Conservation (phyloP, 2,888 invertebrate species). For the Leucophenga maculata region DNA sequence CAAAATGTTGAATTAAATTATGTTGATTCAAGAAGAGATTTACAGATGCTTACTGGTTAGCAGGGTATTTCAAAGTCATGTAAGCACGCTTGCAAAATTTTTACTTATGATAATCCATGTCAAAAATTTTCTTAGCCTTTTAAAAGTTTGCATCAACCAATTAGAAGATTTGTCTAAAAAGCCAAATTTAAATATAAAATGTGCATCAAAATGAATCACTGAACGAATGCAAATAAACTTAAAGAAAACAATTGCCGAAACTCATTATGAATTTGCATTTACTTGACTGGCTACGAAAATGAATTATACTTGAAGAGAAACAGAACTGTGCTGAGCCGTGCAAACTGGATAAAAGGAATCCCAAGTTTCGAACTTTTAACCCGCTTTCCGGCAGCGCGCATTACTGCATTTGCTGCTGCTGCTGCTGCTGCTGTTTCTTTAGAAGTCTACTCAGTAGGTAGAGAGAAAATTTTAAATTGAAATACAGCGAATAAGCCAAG, state of each 20-base stretch:
- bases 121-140: not conserved
- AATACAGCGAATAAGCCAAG: not conserved
- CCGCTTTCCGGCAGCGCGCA: conserved; percentile 1
- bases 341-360: conserved; percentile 9
- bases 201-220: not conserved
- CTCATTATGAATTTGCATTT: not conserved
- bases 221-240: not conserved
- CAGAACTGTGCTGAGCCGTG: not conserved
- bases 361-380: conserved; percentile 15
- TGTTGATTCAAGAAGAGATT: too few species aligned
- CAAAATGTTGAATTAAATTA: too few species aligned
- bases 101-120: too few species aligned
- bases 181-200: not conserved
- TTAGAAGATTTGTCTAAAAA: not conserved
- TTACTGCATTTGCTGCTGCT: not conserved
- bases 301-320: not conserved
- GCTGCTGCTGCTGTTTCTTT: not conserved
- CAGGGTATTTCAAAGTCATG: too few species aligned
- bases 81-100: too few species aligned
- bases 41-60: too few species aligned
- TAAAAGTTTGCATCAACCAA: not conserved
- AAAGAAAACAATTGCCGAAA: conserved; percentile 4
- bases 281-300: conserved; percentile 12
- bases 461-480: conserved; percentile 12
- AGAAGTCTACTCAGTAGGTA: not conserved